phyloP scores from a whole-genome alignment of 2,797 vertebrate genomes.

The Sebastes paucispinis region DNA sequence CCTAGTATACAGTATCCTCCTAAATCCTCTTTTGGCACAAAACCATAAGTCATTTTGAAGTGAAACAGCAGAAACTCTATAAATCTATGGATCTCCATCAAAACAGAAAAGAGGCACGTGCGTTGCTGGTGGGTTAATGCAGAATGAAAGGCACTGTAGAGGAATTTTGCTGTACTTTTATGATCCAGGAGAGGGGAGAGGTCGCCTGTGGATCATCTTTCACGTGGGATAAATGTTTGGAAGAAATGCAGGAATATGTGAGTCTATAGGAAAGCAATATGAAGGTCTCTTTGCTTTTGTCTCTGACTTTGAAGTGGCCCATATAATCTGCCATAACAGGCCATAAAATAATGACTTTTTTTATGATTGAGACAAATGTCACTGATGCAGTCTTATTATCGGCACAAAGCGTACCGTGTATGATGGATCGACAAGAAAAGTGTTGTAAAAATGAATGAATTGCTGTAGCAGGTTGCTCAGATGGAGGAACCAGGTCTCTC shows the following conservation, averaged over 20 bases:
- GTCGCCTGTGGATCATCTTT: slow-evolving; percentile 48
- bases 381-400: background rate
- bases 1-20: background rate
- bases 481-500: background rate
- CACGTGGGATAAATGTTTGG: slow-evolving; percentile 60
- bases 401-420: background rate
- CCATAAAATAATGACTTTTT: background rate
- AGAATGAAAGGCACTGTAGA: slow-evolving; percentile 23
- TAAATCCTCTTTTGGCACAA: slow-evolving; percentile 6
- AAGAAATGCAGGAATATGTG: slow-evolving; percentile 43
- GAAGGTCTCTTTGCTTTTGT: slow-evolving; percentile 6
- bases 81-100: slow-evolving; percentile 3
- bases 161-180: slow-evolving; percentile 38
- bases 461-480: background rate
- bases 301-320: slow-evolving; percentile 1
- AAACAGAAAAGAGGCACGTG: slow-evolving; percentile 12
- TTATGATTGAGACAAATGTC: background rate
- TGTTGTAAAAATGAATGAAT: background rate
- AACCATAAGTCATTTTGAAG: background rate
- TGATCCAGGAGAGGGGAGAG: slow-evolving; percentile 44
- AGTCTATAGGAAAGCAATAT: slow-evolving; percentile 11
- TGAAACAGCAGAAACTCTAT: slow-evolving; percentile 1
- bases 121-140: slow-evolving; percentile 8
- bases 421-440: background rate
- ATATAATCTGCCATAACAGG: background rate